phyloP scores from a whole-genome alignment of 1,140 invertebrate genomes.

The Belonocnema kinseyi region DNA sequence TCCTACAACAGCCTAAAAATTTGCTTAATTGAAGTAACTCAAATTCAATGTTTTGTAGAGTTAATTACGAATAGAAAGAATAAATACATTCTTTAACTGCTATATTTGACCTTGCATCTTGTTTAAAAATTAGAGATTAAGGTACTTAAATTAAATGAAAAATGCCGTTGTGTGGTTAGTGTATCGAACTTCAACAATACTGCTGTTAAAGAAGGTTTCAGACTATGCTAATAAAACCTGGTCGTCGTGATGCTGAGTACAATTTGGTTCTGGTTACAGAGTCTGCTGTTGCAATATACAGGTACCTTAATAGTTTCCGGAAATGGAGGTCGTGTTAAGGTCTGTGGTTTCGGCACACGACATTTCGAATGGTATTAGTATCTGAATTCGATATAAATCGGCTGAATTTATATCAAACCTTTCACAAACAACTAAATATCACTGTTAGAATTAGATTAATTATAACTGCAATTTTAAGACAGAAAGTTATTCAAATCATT shows the following conservation, averaged over 20 bases:
- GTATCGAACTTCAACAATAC: background rate
- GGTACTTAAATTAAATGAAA: background rate
- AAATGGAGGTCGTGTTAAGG: slow-evolving; percentile 23
- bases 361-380: background rate
- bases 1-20: no score
- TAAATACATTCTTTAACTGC: no score
- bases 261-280: slow-evolving; percentile 19
- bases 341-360: background rate
- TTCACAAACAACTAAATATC: background rate
- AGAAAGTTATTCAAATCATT: no score
- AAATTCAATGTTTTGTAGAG: no score
- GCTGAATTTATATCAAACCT: background rate
- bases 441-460: background rate
- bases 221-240: slow-evolving; percentile 14
- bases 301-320: slow-evolving; percentile 27
- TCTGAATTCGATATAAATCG: slow-evolving; percentile 11
- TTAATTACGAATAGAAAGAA: no score
- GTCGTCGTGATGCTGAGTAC: slow-evolving; percentile 5
- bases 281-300: slow-evolving; percentile 15
- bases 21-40: no score
- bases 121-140: background rate
- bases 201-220: background rate
- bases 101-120: background rate
- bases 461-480: background rate
- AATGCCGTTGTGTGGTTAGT: background rate